Base-by-base conservation (phyloP, 2,797 vertebrate genomes). In the Bovichtus variegatus region DNA sequence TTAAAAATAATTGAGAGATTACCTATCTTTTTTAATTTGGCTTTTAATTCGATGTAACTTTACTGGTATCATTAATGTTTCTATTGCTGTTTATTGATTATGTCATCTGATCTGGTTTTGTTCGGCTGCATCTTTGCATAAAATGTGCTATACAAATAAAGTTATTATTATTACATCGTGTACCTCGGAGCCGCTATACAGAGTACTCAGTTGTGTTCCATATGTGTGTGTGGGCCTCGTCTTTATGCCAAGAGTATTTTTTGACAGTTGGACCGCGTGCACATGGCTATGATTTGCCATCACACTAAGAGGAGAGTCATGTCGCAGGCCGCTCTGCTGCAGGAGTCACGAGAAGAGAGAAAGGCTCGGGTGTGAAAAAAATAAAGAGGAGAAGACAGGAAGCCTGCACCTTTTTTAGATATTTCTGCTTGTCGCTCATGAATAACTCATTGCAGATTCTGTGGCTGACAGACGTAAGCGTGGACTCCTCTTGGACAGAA, bases 391-490 rank as follows among this genome's bases (percentile, higher is more conserved):
- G 34, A 67, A 68, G 64, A 82, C 65, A 54, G 46, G 61, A 65
- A 71, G 40, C 18, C 62, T 49, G 64, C n/a, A 43, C 53, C 11
- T 55, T 69, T 76, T 84, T 78, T 46, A 79, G 80, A 85, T 51
- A 47, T 81, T 49, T 69, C 53, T 77, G 19, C 64, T 46, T 65
- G 64, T 80, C 31, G 9, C 54, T 82, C 60, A 79, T 92, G 71
- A 47, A 92, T 88, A 85, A 89, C 74, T 54, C 66, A 89, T 58
- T 6, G 12, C 29, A 71, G 23, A 75, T 73, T 67, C 80, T 74
- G 43, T 9, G 18, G 55, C 21, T 44, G 51, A 41, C 67, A 50
- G 71, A 63, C 11, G 4, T 41, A 65, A 73, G 40, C 29, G 4
- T 61, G 34, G 78, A 80, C 74, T 81, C 13, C 21, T 74, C 21